phyloP scores from a whole-genome alignment of 2,113 vertebrate genomes.

The Phaethon lepturus region DNA sequence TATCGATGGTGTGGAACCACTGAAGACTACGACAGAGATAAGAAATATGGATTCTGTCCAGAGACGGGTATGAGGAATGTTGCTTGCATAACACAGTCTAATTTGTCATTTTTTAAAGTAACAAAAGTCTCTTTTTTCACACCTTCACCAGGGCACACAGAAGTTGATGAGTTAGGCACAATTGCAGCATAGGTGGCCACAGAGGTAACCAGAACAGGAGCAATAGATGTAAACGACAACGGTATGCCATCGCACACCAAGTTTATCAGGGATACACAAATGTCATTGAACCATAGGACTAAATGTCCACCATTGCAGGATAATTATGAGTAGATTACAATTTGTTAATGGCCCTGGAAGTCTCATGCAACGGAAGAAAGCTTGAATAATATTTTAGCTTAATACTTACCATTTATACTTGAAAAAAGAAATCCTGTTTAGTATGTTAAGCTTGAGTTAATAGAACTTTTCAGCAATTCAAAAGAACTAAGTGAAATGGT shows the following conservation, averaged over 20 bases:
- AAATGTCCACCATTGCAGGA: neutral
- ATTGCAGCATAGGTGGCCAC: neutral
- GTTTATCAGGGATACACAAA: neutral
- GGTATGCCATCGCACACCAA: neutral
- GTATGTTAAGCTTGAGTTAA: neutral
- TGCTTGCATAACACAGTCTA: neutral
- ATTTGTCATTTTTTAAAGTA: neutral
- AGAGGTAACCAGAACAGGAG: neutral
- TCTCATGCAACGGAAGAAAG: neutral
- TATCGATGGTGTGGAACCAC: slow-evolving; percentile 98
- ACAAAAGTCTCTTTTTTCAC: neutral
- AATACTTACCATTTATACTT: neutral
- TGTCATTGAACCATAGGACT: neutral
- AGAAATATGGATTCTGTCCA: slow-evolving; percentile 93
- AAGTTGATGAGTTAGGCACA: neutral
- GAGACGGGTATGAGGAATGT: slow-evolving; percentile 83
- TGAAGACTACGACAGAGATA: slow-evolving; percentile 93
- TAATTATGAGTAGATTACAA: neutral
- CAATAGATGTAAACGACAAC: rapidly evolving
- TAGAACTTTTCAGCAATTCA: neutral
- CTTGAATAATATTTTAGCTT: neutral
- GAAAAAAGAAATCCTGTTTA: neutral
- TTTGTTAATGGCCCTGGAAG: neutral
- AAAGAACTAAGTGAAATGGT: neutral
- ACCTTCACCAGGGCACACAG: neutral